Base-by-base conservation (phyloP, 1,140 invertebrate species). In the Diprion similis region DNA sequence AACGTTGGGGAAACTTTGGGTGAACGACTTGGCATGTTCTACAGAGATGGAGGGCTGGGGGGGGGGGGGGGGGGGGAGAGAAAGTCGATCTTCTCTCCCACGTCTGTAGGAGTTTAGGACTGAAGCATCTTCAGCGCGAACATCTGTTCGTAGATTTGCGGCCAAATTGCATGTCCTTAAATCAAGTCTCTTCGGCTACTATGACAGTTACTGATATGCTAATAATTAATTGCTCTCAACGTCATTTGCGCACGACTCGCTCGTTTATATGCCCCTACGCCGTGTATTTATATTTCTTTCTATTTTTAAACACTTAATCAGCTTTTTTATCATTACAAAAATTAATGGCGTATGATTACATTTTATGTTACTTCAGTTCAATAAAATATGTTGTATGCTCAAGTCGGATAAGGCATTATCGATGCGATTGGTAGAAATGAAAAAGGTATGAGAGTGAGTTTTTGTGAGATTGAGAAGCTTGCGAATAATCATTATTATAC, bases 31-130 rank as follows among this genome's bases (percentile, higher is more conserved):
- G 51, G 51, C 9, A 59, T 37, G 24, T 6, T 37, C 24, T 37
- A 6, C 24, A 37, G 75, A 72, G 69, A 73, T 46, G 69, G 72
- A 70, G 46, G 70, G 47, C 70, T 68, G 71, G 78, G 74, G 64
- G 71, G 66, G 24, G 68, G 51, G n/a, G 13, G 18, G 0, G 72
- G 19, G 15, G 24, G 76, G 73, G 59, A 64, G 66, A 18, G 37
- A 11, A 73, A 76, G 24, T 37, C 24, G 24, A 78, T 46, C 24
- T 59, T 37, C 24, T 37, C 24, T 0, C 24, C 6, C 24, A 6
- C 24, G 6, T 37, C 6, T 37, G 6, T 6, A 37, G 24, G 11
- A 4, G 51, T 17, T 59, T 59, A 17, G 51, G 6, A 59, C 51
- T 59, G 51, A 59, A 59, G n/a, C 11, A 37, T 37, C 51, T 59